These are phyloP conservation scores for Ctenicera cuprea DNA, from an alignment of 2,888 invertebrate species.

Conservation along the genomic window DNA sequence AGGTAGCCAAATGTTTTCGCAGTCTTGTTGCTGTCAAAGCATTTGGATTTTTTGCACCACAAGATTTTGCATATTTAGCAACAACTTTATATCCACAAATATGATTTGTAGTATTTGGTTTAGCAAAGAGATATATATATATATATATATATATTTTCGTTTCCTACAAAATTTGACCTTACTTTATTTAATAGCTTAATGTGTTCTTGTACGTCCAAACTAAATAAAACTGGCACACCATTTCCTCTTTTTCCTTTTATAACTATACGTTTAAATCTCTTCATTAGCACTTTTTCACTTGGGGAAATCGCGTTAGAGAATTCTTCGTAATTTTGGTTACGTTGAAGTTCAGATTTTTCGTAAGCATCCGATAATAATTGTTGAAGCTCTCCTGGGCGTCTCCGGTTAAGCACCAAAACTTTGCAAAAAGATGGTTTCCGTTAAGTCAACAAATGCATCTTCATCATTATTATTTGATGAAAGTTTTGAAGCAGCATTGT, in stretches of 20 bases:
- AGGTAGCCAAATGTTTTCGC: too few species aligned
- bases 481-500: too few species aligned
- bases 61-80: slow-evolving; percentile 54
- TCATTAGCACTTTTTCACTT: slow-evolving; percentile 29
- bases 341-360: background rate
- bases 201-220: slow-evolving; percentile 44
- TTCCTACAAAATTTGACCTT: slow-evolving; percentile 2
- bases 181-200: slow-evolving; percentile 21
- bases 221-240: slow-evolving; percentile 45
- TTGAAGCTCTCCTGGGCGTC: slow-evolving; percentile 50
- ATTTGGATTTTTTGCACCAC: slow-evolving; percentile 47
- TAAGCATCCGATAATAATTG: slow-evolving; percentile 4
- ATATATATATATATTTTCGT: slow-evolving; percentile 3
- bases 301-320: slow-evolving; percentile 13
- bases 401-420: slow-evolving; percentile 46
- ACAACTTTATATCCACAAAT: slow-evolving; percentile 58
- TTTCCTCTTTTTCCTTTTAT: slow-evolving; percentile 36
- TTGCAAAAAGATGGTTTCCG: slow-evolving; percentile 49
- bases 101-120: background rate
- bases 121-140: too few species aligned
- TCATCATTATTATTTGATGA: slow-evolving; percentile 5
- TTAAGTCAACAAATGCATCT: slow-evolving; percentile 32
- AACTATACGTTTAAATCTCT: slow-evolving; percentile 38
- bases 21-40: slow-evolving; percentile 55
- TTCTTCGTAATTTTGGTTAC: slow-evolving; percentile 36